These are phyloP conservation scores for Vanessa atalanta DNA, from an alignment of 1,140 invertebrate genomes.

Conservation along the genomic window DNA sequence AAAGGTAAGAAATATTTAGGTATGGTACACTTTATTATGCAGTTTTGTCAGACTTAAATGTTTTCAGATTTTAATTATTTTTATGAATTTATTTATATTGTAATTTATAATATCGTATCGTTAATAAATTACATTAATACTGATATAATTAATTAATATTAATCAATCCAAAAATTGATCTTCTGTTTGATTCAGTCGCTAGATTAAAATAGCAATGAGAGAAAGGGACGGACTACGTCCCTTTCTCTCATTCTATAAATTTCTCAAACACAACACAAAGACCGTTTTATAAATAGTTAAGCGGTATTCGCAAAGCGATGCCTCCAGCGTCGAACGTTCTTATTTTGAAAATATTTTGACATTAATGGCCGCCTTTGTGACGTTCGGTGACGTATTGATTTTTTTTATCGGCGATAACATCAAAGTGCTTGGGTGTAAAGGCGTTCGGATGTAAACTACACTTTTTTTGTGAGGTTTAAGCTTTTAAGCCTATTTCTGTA, in stretches of 20 bases:
- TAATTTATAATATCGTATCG: no score
- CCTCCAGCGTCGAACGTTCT: conserved; percentile 55
- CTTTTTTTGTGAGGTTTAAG: conserved; percentile 22
- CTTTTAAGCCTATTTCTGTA: conserved; percentile 20
- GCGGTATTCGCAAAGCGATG: conserved; percentile 55
- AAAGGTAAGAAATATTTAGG: background rate
- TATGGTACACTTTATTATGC: no score
- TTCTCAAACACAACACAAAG: background rate
- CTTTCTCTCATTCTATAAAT: background rate
- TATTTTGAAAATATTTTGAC: conserved; percentile 73
- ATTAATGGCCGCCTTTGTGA: conserved; percentile 62
- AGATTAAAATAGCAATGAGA: background rate
- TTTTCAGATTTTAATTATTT: no score
- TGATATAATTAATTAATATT: no score
- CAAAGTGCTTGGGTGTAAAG: conserved; percentile 37
- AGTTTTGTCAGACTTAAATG: no score
- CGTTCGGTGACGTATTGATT: conserved; percentile 52
- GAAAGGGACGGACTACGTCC: no score
- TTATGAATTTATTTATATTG: no score
- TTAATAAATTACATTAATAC: no score
- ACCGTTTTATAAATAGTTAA: conserved; percentile 17
- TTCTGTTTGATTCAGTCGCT: background rate
- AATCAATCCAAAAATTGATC: background rate
- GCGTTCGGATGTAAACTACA: conserved; percentile 41
- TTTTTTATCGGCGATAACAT: conserved; percentile 38